Percentiles rank a stretch among this genome's conserved stretches.
These are phyloP conservation scores for Leptinotarsa peninsularis DNA, from an alignment of 2,888 invertebrate species.

Conservation along the genomic window DNA sequence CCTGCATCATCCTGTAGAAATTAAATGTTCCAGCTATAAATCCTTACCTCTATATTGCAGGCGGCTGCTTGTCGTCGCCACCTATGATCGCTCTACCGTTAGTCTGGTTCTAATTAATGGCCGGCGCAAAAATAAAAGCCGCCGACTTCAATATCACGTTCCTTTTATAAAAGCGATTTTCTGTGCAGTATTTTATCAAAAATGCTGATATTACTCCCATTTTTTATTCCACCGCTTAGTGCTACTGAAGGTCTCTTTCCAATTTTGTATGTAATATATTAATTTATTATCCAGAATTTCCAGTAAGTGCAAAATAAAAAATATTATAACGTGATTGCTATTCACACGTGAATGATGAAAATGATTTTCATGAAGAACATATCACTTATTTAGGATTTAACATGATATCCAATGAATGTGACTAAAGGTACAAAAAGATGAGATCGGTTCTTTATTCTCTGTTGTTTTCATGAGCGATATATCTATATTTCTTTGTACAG, in stretches of 20 bases:
- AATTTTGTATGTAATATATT: constrained; percentile 12
- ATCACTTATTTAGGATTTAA: no score
- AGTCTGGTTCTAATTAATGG: constrained; percentile 60
- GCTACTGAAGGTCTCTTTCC: constrained; percentile 1
- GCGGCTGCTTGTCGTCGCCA: constrained; percentile 58
- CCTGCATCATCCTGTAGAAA: constrained; percentile 41
- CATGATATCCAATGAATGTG: no score
- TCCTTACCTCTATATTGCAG: constrained; percentile 60
- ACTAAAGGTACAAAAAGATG: no score
- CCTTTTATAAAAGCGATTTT: constrained; percentile 42
- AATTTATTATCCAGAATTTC: neutral
- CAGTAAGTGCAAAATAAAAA: neutral
- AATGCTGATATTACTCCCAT: constrained; percentile 34
- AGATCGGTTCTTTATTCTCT: no score
- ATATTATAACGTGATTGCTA: no score
- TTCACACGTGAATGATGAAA: no score
- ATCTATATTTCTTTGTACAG: no score
- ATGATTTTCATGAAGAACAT: no score
- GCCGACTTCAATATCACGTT: constrained; percentile 47
- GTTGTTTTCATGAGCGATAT: no score
- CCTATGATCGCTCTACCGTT: constrained; percentile 58
- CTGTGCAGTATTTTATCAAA: constrained; percentile 43
- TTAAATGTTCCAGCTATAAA: constrained; percentile 55
- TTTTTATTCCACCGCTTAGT: constrained; percentile 15
- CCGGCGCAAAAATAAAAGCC: constrained; percentile 58